A percentile compares a stretch with the other conserved stretches of the same genome.
Conservation (phyloP, 2,797 vertebrate genomes). For the Acropternis orthonyx region DNA sequence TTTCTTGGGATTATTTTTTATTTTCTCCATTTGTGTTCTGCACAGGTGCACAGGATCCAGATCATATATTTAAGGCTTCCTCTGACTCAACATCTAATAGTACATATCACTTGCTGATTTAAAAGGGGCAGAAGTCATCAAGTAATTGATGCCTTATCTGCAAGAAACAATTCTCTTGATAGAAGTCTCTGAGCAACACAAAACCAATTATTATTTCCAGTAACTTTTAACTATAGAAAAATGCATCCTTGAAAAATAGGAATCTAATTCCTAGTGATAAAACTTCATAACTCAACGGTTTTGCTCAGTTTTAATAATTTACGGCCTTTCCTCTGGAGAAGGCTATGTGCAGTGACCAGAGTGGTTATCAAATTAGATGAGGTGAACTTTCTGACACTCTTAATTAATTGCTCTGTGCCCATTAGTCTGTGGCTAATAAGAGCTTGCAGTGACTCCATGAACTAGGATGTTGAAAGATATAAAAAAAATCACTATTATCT, state of each 20-base stretch:
- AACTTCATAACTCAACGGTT: slow-evolving; percentile 9
- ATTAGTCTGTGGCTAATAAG: not conserved
- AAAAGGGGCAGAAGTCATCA: slow-evolving; percentile 19
- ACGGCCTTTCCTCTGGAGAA: not conserved
- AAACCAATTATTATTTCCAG: slow-evolving; percentile 21
- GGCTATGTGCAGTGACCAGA: not conserved
- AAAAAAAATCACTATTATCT: not conserved
- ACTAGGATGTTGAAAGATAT: not conserved
- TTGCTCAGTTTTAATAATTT: slow-evolving; percentile 6
- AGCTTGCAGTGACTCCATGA: not conserved
- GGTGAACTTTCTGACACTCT: not conserved
- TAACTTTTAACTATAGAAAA: slow-evolving; percentile 41
- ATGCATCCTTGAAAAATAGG: not conserved
- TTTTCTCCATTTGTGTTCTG: not conserved
- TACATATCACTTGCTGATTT: slow-evolving; percentile 5
- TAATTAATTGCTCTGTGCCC: not conserved
- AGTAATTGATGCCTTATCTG: slow-evolving; percentile 28
- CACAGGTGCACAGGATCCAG: not conserved
- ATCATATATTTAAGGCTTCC: not conserved
- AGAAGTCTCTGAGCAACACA: slow-evolving; percentile 16
- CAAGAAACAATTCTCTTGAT: slow-evolving; percentile 25
- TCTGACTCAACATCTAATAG: slow-evolving; percentile 21
- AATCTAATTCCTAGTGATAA: slow-evolving; percentile 13
- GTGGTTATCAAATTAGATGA: not conserved
- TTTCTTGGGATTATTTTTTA: not conserved